Evolutionary conservation across 2,888 invertebrate genomes (phyloP).

Genomic region (Aphidoletes aphidimyza): DNA sequence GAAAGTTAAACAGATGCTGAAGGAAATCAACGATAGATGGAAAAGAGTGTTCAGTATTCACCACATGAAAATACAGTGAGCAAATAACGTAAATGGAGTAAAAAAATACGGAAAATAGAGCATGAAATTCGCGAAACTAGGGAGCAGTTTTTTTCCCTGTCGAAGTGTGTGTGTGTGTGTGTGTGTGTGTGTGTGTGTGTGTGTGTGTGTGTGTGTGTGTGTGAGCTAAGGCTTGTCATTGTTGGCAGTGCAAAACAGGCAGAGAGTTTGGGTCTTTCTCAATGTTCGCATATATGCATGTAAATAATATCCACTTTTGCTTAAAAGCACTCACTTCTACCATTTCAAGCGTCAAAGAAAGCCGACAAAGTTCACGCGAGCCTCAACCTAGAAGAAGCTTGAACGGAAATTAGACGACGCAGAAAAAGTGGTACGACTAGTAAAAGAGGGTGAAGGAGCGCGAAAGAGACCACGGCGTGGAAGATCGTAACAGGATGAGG

Average conservation of each 20-base stretch:
- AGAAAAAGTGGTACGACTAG: background rate
- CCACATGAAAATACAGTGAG: background rate
- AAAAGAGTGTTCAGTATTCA: background rate
- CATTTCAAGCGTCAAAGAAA: conserved; percentile 43
- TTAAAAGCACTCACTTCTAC: conserved; percentile 34
- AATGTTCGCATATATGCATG: background rate
- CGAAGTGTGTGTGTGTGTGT: background rate
- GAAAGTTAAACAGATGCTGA: conserved; percentile 34
- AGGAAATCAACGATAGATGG: background rate
- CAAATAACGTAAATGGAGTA: background rate
- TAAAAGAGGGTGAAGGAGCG: background rate
- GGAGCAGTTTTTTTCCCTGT: too few relatives aligned
- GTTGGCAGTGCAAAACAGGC: background rate
- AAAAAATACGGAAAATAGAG: background rate
- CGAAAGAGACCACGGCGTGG: background rate
- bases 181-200: background rate
- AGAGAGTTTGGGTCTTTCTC: background rate
- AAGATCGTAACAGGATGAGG: background rate
- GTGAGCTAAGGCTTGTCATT: background rate
- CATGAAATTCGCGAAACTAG: background rate
- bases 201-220: background rate
- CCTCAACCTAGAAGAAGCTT: background rate
- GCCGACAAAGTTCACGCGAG: conserved; percentile 22
- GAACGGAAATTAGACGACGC: background rate
- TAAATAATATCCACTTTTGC: conserved; percentile 40